Base-by-base conservation (phyloP, 2,888 invertebrate species). In the Hemaris fuciformis region DNA sequence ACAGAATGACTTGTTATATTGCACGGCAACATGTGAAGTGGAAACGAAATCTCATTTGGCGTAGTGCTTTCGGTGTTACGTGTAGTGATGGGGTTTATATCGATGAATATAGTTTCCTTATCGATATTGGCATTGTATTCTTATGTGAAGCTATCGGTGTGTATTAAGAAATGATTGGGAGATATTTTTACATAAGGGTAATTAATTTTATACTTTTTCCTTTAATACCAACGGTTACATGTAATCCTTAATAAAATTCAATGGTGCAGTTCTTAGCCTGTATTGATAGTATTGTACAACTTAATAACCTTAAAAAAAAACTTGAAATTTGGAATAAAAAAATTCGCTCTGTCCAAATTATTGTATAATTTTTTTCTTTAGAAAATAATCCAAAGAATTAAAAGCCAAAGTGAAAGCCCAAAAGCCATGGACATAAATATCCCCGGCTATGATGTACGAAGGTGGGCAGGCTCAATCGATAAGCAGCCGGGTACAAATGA, bases 1-100 rank as follows among this genome's bases (percentile, higher is more conserved):
- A 88, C 79, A 77, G 85, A 88, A 87, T 89, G 88, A 90, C 84
- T 89, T 73, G 88, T 82, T 79, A 81, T 85, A 86, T 88, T 83
- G 79, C 69, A 76, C 84, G 88, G 82, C 87, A 79, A 87, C 88
- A 88, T 85, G 87, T 84, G 85, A 83, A 76, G 81, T 77, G 79
- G 84, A 84, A 76, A 81, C 70, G 80, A 81, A 87, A 88, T 87
- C 86, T 88, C 83, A 87, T 87, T 85, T 81, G 74, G 80, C 84
- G 81, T 84, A 84, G 85, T 85, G 80, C 76, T 76, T 70, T 74
- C 65, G 63, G 60, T 73, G n/a, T 45, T n/a, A 61, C 69, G 67
- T 67, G 67, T 72, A 79, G 82, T 72, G 77, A 72, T 71, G 77
- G 61, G 69, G 67, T 71, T 69, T 20, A 5, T 48, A 48, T 60